Evolutionary conservation across 2,113 vertebrate species (phyloP).

Genomic region (Falcunculus frontatus): DNA sequence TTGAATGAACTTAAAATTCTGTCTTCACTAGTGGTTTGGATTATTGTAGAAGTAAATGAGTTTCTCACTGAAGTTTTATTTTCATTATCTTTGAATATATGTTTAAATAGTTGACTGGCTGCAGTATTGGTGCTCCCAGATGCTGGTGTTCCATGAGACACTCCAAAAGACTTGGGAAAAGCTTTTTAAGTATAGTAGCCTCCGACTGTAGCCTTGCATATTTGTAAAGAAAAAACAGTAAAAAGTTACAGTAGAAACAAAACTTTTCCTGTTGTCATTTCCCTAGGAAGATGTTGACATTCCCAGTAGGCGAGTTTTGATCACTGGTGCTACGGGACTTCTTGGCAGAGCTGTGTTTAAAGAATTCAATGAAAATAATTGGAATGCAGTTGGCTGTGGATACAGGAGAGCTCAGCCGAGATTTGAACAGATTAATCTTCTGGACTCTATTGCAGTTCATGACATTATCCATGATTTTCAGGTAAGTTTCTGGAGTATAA

Average conservation of each 20-base stretch:
- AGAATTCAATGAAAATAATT: slow-evolving; percentile 85
- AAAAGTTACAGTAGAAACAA: neutral
- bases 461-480: slow-evolving; percentile 83
- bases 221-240: neutral
- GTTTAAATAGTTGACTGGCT: neutral
- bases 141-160: neutral
- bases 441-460: slow-evolving; percentile 82
- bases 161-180: neutral
- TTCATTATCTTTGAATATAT: neutral
- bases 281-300: slow-evolving; percentile 78
- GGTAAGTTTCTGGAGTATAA: slow-evolving; percentile 63
- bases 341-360: slow-evolving; percentile 89
- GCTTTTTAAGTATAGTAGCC: neutral
- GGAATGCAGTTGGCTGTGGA: slow-evolving; percentile 84
- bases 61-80: neutral
- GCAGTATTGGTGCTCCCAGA: neutral
- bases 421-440: slow-evolving; percentile 86
- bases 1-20: neutral
- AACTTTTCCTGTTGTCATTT: neutral
- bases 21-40: neutral
- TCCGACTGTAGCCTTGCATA: neutral
- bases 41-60: neutral
- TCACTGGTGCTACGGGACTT: slow-evolving; percentile 92
- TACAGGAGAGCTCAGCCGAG: slow-evolving; percentile 84
- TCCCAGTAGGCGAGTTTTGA: slow-evolving; percentile 76